Percentiles rank a stretch among this genome's conserved stretches.
phyloP scores from a whole-genome alignment of 2,797 vertebrate species.

The Chromobotia macracanthus region DNA sequence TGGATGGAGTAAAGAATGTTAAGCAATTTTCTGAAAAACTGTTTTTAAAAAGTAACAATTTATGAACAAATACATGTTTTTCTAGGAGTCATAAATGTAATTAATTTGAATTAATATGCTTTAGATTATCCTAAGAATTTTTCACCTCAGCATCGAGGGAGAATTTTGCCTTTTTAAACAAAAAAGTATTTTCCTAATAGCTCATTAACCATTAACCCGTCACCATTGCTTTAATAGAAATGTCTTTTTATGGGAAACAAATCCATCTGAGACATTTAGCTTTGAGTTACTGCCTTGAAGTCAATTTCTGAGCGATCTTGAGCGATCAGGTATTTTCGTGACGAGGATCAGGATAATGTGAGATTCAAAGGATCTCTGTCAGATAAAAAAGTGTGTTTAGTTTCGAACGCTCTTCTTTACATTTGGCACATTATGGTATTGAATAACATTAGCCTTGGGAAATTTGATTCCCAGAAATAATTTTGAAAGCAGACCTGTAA shows the following conservation, averaged over 20 bases:
- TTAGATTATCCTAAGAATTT: neutral
- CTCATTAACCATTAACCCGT: neutral
- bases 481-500: slow-evolving; percentile 12
- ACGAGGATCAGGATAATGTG: neutral
- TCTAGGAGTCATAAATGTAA: neutral
- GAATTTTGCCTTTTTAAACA: neutral
- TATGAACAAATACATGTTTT: neutral
- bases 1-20: neutral
- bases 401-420: neutral
- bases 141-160: neutral
- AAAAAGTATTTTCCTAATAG: neutral
- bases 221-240: too few species aligned
- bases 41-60: neutral
- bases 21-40: slow-evolving; percentile 4
- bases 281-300: neutral
- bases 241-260: neutral
- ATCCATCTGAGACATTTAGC: neutral
- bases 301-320: slow-evolving; percentile 4
- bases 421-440: slow-evolving; percentile 25
- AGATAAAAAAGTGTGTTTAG: neutral
- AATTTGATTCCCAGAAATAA: slow-evolving; percentile 14
- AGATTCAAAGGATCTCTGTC: slow-evolving; percentile 1
- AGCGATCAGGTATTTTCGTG: slow-evolving; percentile 21
- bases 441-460: slow-evolving; percentile 27
- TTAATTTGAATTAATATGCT: neutral